Base-by-base conservation (phyloP, 2,797 vertebrate genomes). In the Rhinichthys osculus region DNA sequence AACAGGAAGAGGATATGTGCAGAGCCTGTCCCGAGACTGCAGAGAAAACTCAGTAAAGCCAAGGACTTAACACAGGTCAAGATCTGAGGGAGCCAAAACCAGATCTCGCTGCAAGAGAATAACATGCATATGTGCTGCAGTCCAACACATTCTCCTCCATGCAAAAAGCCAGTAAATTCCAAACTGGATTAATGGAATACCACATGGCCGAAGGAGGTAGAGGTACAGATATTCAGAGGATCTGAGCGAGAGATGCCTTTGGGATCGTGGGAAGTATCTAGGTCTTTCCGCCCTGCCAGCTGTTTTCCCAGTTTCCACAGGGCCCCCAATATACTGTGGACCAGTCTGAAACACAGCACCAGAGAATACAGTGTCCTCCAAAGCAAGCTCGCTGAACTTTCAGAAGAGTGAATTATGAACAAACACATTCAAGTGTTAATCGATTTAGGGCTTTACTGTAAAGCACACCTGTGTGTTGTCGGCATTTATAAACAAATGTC, bases 191-290 rank as follows among this genome's bases (percentile, higher is more conserved):
- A 59, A 59, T n/a, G 19, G 4, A 54, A 44, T 82, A 64, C 17
- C 83, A 16, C 38, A 3, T 44, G 59, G 23, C 67, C 9, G 19
- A 80, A 50, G n/a, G 35, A 78, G 42, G 69, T 40, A 38, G 78
- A 79, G 59, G 47, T 59, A 54, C 19, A 38, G 69, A 66, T 86
- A 67, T 71, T 80, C 19, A 14, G 33, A 57, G 44, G 79, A 82
- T 83, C 87, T 78, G 54, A 78, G 67, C 14, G 0, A 69, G 77
- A 84, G 69, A 50, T 70, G 67, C 73, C 73, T 76, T 35, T 30
- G 69, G 76, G 82, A 85, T 76, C 74, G 33, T 89, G 88, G 82
- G 85, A 89, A 89, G 83, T 72, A 81, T 84, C 85, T 82, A 67
- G 57, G 78, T 82, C 66, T 87, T 89, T 72, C 82, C 52, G 35